A percentile compares a stretch with the other conserved stretches of the same genome.
Conservation (phyloP, 1,140 invertebrate genomes). For the Drosophila ercepeae region DNA sequence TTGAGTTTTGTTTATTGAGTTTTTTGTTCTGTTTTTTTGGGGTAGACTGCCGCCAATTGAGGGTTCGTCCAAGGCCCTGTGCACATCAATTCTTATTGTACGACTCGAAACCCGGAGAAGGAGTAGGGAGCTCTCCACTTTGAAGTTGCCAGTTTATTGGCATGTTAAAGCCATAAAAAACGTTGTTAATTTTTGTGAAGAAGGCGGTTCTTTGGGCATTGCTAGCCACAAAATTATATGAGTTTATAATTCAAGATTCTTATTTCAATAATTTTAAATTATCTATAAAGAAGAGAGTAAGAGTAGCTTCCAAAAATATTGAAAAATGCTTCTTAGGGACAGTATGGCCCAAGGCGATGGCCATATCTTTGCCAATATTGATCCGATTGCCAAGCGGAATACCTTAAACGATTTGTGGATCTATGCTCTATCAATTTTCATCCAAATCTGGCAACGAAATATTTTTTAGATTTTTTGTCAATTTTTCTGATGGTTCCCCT, state of each 20-base stretch:
- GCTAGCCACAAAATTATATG: not conserved
- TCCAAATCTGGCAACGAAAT: too few species aligned
- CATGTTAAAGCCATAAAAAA: slow-evolving; percentile 56
- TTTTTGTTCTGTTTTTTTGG: not conserved
- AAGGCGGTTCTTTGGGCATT: not conserved
- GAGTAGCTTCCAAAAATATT: too few species aligned
- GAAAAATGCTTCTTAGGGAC: too few species aligned
- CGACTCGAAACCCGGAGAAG: slow-evolving; percentile 22
- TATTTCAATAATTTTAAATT: not conserved
- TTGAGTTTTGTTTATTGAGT: slow-evolving; percentile 17
- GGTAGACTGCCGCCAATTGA: slow-evolving; percentile 58
- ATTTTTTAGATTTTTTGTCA: too few species aligned
- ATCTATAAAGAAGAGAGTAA: too few species aligned
- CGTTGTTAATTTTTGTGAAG: slow-evolving; percentile 30
- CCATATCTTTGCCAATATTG: too few species aligned
- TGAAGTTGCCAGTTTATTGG: slow-evolving; percentile 55
- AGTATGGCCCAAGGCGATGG: too few species aligned
- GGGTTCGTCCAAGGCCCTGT: slow-evolving; percentile 51
- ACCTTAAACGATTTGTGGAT: too few species aligned
- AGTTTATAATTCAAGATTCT: not conserved
- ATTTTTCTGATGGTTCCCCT: too few species aligned
- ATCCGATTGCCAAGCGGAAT: too few species aligned
- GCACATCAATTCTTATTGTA: slow-evolving; percentile 67
- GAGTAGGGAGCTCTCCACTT: slow-evolving; percentile 30
- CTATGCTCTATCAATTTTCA: too few species aligned